A percentile compares a stretch with the other conserved stretches of the same genome.
phyloP scores from a whole-genome alignment of 2,113 vertebrate species.

The Heterotilapia buettikoferi region DNA sequence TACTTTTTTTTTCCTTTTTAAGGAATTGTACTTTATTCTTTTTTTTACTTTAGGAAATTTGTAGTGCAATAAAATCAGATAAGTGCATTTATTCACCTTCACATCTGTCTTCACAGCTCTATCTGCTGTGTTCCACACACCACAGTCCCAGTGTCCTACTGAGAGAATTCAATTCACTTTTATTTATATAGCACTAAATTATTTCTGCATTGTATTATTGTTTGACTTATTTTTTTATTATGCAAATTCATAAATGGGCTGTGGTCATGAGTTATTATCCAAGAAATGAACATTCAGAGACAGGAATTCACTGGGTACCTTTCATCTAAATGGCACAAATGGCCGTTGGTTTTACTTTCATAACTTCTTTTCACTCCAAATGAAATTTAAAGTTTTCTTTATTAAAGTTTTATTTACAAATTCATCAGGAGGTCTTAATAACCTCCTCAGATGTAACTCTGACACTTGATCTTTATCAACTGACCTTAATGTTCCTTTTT shows the following conservation, averaged over 20 bases:
- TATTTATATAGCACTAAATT: too few species aligned
- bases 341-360: background rate
- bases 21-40: too few species aligned
- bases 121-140: too few species aligned
- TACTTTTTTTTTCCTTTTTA: too few species aligned
- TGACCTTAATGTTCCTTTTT: background rate
- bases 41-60: too few species aligned
- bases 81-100: too few species aligned
- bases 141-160: too few species aligned
- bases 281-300: background rate
- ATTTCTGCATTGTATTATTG: background rate
- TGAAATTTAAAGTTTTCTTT: background rate
- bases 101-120: too few species aligned
- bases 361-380: background rate
- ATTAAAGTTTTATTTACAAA: background rate
- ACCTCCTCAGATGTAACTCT: background rate
- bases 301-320: background rate
- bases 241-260: background rate
- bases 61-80: too few species aligned
- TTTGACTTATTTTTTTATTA: conserved; percentile 7
- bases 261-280: background rate
- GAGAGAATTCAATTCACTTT: too few species aligned
- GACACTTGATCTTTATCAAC: background rate
- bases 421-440: background rate
- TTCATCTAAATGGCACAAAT: background rate